Percentiles rank a stretch among this genome's conserved stretches.
Conservation (phyloP, 2,113 vertebrate genomes). For the Malurus elegans region DNA sequence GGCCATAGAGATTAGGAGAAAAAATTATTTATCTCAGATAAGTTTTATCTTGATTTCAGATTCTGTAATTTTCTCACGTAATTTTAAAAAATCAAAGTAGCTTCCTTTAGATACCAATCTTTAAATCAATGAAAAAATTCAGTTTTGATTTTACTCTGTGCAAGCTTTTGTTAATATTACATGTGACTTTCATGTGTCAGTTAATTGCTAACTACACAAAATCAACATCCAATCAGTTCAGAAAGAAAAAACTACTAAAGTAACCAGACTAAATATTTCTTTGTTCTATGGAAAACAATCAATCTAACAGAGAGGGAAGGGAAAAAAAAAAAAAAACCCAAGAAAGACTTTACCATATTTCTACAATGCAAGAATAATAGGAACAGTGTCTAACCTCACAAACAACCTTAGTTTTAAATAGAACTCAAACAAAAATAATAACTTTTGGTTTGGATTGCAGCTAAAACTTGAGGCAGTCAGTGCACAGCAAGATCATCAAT, state of each 20-base stretch:
- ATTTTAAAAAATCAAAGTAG: not conserved
- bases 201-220: not conserved
- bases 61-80: not conserved
- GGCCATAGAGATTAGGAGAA: fast-evolving
- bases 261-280: not conserved
- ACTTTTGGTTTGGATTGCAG: not conserved
- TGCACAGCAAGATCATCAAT: not conserved
- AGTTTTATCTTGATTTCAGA: not conserved
- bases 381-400: not conserved
- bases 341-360: not conserved
- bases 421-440: not conserved
- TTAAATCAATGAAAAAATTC: not conserved
- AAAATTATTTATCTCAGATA: not conserved
- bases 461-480: not conserved
- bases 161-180: not conserved
- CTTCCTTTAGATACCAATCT: not conserved
- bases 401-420: not conserved
- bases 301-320: fast-evolving
- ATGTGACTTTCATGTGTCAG: not conserved
- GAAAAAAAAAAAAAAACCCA: too few relatives aligned
- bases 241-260: not conserved
- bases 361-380: not conserved
- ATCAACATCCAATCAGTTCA: not conserved
- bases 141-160: not conserved
- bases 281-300: not conserved